Evolutionary conservation across 2,113 vertebrate species (phyloP), one percentile per base, ranked within the genome.

Genomic region (Fregetta grallaria): DNA sequence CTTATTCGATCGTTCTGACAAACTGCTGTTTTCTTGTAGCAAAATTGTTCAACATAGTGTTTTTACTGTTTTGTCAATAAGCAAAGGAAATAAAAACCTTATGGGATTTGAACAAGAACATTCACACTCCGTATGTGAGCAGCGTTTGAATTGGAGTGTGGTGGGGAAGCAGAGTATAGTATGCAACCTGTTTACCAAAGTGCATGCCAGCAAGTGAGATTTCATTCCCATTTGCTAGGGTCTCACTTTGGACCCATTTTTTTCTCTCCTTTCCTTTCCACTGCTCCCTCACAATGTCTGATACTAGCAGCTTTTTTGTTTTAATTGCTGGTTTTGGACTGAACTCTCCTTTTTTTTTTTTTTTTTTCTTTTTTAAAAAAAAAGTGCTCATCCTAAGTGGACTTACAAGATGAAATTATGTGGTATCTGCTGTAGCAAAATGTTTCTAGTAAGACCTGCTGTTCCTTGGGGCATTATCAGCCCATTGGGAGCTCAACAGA

Each of bases 71-170:
- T 96, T 97, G 81, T 96, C 89, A 97, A 82, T 96, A 94, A 92
- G 81, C 84, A 96, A 96, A 96, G 92, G 89, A 97, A 97, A 95
- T 93, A 96, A 94, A 96, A 95, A 95, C 86, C 75, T 98, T 95
- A 96, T 75, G 86, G 95, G 97, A 95, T 96, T 97, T 96, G 95
- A 95, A 77, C 84, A 88, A 90, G 96, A 97, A 95, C 84, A 91
- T 97, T 97, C 95, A 96, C 96, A 96, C 97, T 96, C 95, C 89
- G 81, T 97, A 97, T 97, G 97, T 97, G 97, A 96, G 97, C 93
- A 73, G 97, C 15, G 74, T 97, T 97, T 94, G 96, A 97, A 97
- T 92, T 95, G 91, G 89, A 97, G 71, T 70, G 81, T 92, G 89
- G 81, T 95, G 77, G 81, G 90, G 85, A 97, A 95, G 96, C 95